Conservation (phyloP, 2,888 invertebrate genomes). For the Tortrix viridana region DNA sequence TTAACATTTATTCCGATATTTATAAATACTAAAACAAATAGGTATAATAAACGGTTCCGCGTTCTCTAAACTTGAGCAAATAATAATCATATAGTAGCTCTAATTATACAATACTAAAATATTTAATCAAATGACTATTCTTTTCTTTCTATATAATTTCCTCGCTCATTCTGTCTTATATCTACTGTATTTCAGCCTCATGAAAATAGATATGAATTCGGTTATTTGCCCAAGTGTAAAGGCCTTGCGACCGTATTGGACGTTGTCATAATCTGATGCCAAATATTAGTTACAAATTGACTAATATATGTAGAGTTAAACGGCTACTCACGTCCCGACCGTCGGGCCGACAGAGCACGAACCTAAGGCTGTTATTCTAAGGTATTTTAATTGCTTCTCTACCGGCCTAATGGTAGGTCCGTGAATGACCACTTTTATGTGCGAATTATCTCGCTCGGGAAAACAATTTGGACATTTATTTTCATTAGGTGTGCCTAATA, state of each 20-base stretch:
- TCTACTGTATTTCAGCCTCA: background rate
- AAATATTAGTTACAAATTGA: slow-evolving; percentile 69
- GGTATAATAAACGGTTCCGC: slow-evolving; percentile 44
- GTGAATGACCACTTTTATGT: slow-evolving; percentile 12
- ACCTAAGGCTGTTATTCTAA: background rate
- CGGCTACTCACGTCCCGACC: slow-evolving; percentile 2
- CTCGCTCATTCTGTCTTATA: slow-evolving; percentile 5
- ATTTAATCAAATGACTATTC: background rate
- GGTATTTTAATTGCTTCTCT: background rate
- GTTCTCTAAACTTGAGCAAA: slow-evolving; percentile 40
- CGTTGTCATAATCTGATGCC: slow-evolving; percentile 65
- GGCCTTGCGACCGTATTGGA: slow-evolving; percentile 12
- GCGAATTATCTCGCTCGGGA: slow-evolving; percentile 21
- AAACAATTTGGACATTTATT: slow-evolving; percentile 27
- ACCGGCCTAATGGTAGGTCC: slow-evolving; percentile 1
- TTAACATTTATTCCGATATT: slow-evolving; percentile 71
- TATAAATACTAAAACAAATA: slow-evolving; percentile 52
- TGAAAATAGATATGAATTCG: background rate
- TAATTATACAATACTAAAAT: background rate
- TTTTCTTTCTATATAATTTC: slow-evolving; percentile 5
- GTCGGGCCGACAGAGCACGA: background rate
- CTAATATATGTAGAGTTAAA: slow-evolving; percentile 55
- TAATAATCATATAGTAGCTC: slow-evolving; percentile 1
- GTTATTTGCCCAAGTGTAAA: slow-evolving; percentile 20
- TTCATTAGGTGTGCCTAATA: slow-evolving; percentile 33